Conservation (phyloP, 2,888 invertebrate species). For the Ophion slaviceki region DNA sequence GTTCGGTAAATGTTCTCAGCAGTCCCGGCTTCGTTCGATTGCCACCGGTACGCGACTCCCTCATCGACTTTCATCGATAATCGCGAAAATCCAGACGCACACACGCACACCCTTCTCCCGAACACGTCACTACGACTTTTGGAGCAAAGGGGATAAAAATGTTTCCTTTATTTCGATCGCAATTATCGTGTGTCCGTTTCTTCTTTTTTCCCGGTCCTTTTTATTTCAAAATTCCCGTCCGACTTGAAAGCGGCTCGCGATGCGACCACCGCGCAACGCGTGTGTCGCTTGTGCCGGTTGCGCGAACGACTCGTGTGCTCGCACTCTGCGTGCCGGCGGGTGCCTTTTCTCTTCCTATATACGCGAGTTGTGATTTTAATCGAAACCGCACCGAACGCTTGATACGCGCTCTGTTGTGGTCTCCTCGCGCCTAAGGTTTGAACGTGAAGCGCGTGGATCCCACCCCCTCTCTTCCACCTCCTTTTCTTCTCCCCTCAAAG, state of each 20-base stretch:
- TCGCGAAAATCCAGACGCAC: neutral
- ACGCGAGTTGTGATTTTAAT: conserved; percentile 37
- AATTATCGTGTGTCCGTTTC: neutral
- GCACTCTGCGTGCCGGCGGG: neutral
- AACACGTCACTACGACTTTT: neutral
- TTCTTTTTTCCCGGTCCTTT: neutral
- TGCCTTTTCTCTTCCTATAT: neutral
- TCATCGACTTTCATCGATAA: conserved; percentile 44
- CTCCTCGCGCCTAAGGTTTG: conserved; percentile 23
- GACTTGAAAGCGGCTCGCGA: neutral
- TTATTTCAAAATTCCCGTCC: no score
- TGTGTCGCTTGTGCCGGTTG: conserved; percentile 46
- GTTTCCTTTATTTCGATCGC: neutral
- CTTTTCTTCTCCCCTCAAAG: neutral
- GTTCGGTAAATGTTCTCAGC: neutral
- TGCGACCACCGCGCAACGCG: conserved; percentile 21
- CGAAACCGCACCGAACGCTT: conserved; percentile 5
- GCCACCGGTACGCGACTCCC: neutral
- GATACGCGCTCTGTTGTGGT: conserved; percentile 2
- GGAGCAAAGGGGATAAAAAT: neutral
- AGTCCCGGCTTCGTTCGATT: conserved; percentile 1
- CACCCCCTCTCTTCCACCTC: neutral
- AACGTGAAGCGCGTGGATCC: conserved; percentile 15
- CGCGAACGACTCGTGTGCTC: conserved; percentile 22
- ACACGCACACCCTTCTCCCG: neutral